phyloP scores from a whole-genome alignment of 2,113 vertebrate genomes.

The Bostrychus sinensis region DNA sequence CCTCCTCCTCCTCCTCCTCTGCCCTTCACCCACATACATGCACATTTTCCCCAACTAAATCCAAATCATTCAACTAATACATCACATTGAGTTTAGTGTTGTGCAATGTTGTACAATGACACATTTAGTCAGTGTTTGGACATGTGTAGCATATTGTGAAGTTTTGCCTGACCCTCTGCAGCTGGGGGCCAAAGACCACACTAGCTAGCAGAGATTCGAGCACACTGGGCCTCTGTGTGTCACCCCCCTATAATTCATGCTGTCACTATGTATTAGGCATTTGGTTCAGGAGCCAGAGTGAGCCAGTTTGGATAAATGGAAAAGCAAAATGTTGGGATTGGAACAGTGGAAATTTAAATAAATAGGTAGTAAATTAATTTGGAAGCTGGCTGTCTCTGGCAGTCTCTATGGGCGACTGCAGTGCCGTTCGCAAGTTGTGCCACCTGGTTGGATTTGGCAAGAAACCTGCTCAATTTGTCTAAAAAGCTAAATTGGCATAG shows the following conservation, averaged over 20 bases:
- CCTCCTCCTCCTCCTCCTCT: constrained; percentile 27
- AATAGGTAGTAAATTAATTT: constrained; percentile 39
- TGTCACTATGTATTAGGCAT: constrained; percentile 41
- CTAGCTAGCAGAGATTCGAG: constrained; percentile 30
- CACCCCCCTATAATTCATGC: constrained; percentile 34
- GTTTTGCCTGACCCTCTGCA: neutral
- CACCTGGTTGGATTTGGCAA: constrained; percentile 65
- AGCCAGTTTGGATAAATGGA: constrained; percentile 28
- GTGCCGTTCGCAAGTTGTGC: constrained; percentile 39
- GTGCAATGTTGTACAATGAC: neutral
- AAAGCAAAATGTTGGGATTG: constrained; percentile 17
- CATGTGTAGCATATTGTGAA: neutral
- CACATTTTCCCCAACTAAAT: neutral
- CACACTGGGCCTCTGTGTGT: constrained; percentile 19
- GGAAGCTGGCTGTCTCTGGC: constrained; percentile 29
- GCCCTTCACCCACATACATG: neutral
- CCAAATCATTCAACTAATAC: neutral
- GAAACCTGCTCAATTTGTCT: constrained; percentile 29
- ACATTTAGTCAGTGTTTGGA: neutral
- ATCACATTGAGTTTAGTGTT: neutral
- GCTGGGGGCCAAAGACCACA: constrained; percentile 4
- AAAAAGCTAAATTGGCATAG: constrained; percentile 36
- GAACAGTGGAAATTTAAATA: constrained; percentile 34
- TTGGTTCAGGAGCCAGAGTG: constrained; percentile 17
- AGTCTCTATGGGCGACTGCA: constrained; percentile 20